A percentile compares a stretch with the other conserved stretches of the same genome.
Conservation (phyloP, 2,797 vertebrate genomes). For the Myotis myotis region DNA sequence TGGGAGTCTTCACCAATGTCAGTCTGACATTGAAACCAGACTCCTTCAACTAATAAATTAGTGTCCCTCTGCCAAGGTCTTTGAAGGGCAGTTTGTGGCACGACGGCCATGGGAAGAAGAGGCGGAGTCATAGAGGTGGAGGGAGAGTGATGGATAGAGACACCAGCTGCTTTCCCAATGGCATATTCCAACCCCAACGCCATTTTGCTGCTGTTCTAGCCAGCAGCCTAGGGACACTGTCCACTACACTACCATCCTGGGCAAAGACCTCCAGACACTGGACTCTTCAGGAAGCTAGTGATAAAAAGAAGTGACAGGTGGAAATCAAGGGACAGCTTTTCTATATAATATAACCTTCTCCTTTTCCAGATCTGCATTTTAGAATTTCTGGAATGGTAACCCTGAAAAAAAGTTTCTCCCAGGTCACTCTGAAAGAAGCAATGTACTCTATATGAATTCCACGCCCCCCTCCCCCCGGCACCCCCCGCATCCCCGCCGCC, state of each 20-base stretch:
- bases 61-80: background rate
- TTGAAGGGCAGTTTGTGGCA: background rate
- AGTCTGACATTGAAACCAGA: background rate
- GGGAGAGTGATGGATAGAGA: background rate
- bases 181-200: background rate
- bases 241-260: background rate
- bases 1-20: background rate
- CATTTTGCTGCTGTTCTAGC: background rate
- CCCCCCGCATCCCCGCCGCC: background rate
- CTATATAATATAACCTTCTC: background rate
- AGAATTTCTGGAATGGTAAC: conserved; percentile 28
- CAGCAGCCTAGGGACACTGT: background rate
- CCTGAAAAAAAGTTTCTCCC: background rate
- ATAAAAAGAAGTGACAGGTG: background rate
- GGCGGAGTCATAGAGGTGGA: background rate
- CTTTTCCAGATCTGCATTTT: background rate
- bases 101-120: background rate
- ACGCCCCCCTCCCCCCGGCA: too few species aligned
- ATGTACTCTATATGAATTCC: background rate
- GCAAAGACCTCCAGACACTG: background rate
- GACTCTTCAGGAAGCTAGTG: background rate
- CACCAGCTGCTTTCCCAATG: background rate
- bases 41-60: background rate
- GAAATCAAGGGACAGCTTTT: background rate
- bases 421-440: background rate